Percentiles rank a stretch among this genome's conserved stretches.
phyloP scores from a whole-genome alignment of 1,140 invertebrate genomes.

The Meteorus sp. region DNA sequence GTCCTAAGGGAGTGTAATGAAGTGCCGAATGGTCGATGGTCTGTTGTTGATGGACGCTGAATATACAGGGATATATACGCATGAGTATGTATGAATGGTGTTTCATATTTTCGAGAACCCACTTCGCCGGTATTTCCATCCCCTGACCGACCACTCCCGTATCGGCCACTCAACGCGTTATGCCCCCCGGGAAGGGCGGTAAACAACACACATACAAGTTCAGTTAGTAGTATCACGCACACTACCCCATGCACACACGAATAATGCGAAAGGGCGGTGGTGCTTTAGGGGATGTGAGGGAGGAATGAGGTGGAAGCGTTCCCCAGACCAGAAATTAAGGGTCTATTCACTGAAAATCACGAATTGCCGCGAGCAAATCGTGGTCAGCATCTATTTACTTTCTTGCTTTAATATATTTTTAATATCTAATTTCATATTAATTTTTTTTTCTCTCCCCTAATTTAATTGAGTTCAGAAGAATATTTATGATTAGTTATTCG shows the following conservation, averaged over 20 bases:
- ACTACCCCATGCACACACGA: no score
- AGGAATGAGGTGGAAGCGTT: background rate
- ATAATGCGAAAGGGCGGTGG: no score
- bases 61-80: background rate
- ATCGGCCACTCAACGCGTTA: constrained; percentile 9
- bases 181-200: constrained; percentile 15
- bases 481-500: no score
- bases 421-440: background rate
- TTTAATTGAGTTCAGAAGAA: background rate
- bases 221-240: no score
- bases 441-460: no score
- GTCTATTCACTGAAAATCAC: constrained; percentile 19
- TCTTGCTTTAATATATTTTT: background rate
- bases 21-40: constrained; percentile 3
- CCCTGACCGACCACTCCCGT: background rate
- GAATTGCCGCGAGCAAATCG: background rate
- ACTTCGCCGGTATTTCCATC: no score
- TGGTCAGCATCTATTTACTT: background rate
- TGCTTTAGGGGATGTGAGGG: no score
- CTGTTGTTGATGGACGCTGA: constrained; percentile 7
- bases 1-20: background rate
- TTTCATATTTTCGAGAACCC: constrained; percentile 22
- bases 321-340: no score
- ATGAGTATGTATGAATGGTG: constrained; percentile 4
- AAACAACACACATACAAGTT: constrained; percentile 15